Evolutionary conservation across 1,140 invertebrate genomes (phyloP).

Genomic region (Ylistrum balloti): DNA sequence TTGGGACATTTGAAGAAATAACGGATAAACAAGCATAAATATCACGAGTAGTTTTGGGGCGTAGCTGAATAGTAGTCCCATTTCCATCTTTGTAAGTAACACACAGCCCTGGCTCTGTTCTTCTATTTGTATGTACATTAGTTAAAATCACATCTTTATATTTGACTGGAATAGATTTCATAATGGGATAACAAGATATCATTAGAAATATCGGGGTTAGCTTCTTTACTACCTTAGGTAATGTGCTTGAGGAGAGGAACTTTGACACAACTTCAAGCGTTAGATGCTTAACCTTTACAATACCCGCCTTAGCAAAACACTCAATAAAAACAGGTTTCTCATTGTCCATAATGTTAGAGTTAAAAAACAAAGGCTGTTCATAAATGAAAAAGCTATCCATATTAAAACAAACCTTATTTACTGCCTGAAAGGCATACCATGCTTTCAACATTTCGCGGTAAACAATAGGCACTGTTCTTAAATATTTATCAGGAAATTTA

Average conservation of each 20-base stretch:
- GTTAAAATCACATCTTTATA: background rate
- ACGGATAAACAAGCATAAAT: background rate
- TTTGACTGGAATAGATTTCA: too few species aligned
- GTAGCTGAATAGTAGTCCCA: background rate
- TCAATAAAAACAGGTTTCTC: conserved; percentile 41
- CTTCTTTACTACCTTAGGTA: background rate
- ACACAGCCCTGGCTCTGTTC: background rate
- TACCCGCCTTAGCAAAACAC: background rate
- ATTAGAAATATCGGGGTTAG: too few species aligned
- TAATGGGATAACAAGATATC: too few species aligned
- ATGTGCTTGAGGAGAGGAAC: background rate
- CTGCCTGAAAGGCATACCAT: background rate
- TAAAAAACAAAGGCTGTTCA: conserved; percentile 46
- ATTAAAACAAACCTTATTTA: background rate
- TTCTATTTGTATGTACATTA: background rate
- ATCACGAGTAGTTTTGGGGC: background rate
- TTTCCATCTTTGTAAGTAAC: background rate
- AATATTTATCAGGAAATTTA: background rate
- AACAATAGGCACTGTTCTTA: conserved; percentile 31
- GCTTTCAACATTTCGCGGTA: conserved; percentile 47
- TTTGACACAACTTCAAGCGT: background rate
- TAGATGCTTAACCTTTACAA: background rate
- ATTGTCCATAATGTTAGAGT: background rate
- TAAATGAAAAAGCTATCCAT: conserved; percentile 8
- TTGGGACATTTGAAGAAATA: background rate